These are phyloP conservation scores for Patella depressa DNA, from an alignment of 2,888 invertebrate genomes.

Conservation along the genomic window DNA sequence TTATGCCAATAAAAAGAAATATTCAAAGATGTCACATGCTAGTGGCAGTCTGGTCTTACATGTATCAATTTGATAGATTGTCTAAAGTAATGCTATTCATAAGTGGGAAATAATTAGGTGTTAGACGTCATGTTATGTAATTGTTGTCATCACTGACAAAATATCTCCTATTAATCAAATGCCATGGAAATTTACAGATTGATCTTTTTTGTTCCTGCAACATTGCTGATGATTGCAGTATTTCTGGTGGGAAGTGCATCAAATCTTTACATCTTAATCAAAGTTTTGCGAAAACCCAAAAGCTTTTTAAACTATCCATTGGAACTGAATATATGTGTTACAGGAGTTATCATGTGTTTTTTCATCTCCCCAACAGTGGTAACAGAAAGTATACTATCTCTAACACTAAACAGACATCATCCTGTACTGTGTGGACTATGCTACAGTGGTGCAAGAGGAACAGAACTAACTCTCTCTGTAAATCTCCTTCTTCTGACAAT, in stretches of 20 bases:
- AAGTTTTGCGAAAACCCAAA: background rate
- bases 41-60: no score
- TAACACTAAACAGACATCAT: background rate
- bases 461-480: background rate
- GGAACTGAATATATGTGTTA: background rate
- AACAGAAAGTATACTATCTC: background rate
- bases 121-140: no score
- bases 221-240: background rate
- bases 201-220: background rate
- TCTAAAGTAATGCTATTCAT: no score
- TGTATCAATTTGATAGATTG: no score
- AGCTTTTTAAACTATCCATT: background rate
- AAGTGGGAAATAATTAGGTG: no score
- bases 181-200: background rate
- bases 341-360: background rate
- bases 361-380: background rate
- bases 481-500: background rate
- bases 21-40: no score
- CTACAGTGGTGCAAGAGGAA: background rate
- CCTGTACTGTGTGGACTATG: background rate
- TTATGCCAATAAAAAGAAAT: no score
- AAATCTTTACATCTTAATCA: background rate
- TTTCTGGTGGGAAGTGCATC: background rate
- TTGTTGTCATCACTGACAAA: no score
- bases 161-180: no score